These are phyloP conservation scores for Amphibalanus amphitrite DNA, from an alignment of 1,140 invertebrate species.

Conservation along the genomic window DNA sequence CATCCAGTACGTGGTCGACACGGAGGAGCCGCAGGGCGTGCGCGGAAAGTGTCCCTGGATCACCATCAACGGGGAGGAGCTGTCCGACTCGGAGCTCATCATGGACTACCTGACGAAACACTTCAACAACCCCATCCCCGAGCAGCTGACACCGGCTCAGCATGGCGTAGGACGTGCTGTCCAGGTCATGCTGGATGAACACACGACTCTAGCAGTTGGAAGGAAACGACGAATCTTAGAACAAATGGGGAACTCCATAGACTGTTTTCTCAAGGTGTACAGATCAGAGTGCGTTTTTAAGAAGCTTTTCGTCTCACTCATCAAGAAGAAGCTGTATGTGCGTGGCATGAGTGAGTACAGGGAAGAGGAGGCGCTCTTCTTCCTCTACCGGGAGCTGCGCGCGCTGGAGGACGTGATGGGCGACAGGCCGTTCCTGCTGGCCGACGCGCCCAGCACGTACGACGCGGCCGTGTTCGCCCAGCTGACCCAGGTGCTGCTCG, in stretches of 20 bases:
- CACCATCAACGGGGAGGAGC: conserved; percentile 24
- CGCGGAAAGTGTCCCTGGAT: conserved; percentile 28
- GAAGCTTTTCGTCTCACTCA: neutral
- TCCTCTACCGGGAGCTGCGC: conserved; percentile 9
- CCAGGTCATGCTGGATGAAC: conserved; percentile 17
- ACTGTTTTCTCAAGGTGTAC: neutral
- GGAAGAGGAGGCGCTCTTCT: conserved; percentile 9
- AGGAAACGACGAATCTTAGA: neutral
- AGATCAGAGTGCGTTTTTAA: neutral
- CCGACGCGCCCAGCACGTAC: neutral
- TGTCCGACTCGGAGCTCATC: conserved; percentile 25
- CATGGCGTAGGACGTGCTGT: conserved; percentile 12
- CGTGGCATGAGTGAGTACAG: conserved; percentile 9
- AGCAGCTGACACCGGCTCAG: conserved; percentile 5
- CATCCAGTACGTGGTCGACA: conserved; percentile 20
- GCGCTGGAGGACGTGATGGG: conserved; percentile 8
- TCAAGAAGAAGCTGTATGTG: neutral
- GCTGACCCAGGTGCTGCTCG: neutral
- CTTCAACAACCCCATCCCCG: conserved; percentile 4
- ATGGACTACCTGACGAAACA: conserved; percentile 15
- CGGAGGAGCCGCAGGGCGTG: conserved; percentile 15
- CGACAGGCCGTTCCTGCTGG: conserved; percentile 1
- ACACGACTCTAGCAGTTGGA: neutral
- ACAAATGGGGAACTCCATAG: neutral
- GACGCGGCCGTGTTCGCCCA: neutral